These are phyloP conservation scores for Penaeus japonicus DNA, from an alignment of 1,140 invertebrate species.

Conservation along the genomic window DNA sequence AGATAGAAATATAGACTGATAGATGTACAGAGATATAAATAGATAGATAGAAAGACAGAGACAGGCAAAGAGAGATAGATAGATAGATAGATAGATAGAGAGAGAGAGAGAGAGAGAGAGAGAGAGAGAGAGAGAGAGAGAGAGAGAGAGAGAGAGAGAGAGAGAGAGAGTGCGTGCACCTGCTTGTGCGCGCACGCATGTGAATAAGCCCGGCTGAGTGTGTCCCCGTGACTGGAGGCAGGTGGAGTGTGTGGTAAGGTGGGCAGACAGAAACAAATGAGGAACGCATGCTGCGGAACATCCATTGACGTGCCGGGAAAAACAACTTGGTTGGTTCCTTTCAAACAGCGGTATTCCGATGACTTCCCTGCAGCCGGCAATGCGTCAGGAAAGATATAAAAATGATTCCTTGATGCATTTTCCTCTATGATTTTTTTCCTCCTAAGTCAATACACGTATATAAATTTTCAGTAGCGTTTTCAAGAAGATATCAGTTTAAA, in stretches of 20 bases:
- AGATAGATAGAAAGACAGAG: not conserved
- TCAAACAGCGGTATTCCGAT: not conserved
- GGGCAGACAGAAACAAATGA: conserved; percentile 17
- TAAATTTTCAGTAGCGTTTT: too few species aligned
- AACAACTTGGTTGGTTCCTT: not conserved
- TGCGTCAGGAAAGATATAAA: too few species aligned
- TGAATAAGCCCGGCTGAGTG: not conserved
- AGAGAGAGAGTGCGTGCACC: not conserved
- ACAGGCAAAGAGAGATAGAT: not conserved
- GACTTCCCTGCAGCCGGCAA: not conserved
- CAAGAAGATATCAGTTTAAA: too few species aligned
- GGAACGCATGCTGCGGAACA: conserved; percentile 29
- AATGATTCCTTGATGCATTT: too few species aligned
- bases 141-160: not conserved
- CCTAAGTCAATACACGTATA: too few species aligned
- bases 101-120: not conserved
- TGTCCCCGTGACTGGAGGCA: too few species aligned
- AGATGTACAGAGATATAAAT: too few species aligned
- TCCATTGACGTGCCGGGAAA: not conserved
- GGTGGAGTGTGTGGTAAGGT: not conserved
- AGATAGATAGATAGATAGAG: not conserved
- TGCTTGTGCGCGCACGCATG: not conserved
- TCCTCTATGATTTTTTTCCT: too few species aligned
- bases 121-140: not conserved
- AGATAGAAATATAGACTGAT: too few species aligned